These are phyloP conservation scores for Aleiodes testaceus DNA, from an alignment of 2,888 invertebrate genomes.

Conservation along the genomic window DNA sequence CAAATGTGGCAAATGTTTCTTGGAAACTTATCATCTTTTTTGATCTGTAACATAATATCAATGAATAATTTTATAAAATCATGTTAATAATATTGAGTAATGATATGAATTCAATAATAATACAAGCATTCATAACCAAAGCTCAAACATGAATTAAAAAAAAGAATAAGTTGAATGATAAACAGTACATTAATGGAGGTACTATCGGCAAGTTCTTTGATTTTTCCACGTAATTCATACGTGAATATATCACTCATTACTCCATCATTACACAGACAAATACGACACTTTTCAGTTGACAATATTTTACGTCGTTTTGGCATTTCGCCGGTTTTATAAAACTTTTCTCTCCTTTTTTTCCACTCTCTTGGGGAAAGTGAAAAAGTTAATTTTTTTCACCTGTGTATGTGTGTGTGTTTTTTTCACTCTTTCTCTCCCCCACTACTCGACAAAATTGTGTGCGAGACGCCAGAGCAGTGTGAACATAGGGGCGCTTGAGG, in stretches of 20 bases:
- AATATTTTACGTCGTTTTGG: slow-evolving; percentile 62
- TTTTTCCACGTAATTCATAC: slow-evolving; percentile 56
- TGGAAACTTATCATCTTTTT: slow-evolving; percentile 61
- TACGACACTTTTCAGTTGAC: slow-evolving; percentile 62
- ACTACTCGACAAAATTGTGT: no score
- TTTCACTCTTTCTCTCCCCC: no score
- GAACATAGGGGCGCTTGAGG: no score
- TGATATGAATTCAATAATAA: slow-evolving; percentile 7
- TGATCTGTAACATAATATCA: slow-evolving; percentile 56
- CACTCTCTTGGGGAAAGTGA: no score
- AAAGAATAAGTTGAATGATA: slow-evolving; percentile 18
- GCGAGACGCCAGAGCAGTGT: no score
- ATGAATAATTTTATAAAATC: not conserved
- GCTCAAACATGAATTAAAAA: slow-evolving; percentile 21
- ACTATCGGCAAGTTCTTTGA: slow-evolving; percentile 63
- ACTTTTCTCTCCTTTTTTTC: no score
- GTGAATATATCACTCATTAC: slow-evolving; percentile 62
- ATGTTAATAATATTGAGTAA: not conserved
- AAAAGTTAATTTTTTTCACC: no score
- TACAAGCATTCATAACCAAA: slow-evolving; percentile 39
- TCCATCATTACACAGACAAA: slow-evolving; percentile 63
- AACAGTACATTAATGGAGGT: slow-evolving; percentile 62
- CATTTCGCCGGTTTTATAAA: slow-evolving; percentile 55
- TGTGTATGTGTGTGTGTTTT: no score
- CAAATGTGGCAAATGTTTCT: slow-evolving; percentile 67